Evolutionary conservation across 2,888 invertebrate species (phyloP), one percentile per base, ranked within the genome.

Genomic region (Watsonalla binaria): DNA sequence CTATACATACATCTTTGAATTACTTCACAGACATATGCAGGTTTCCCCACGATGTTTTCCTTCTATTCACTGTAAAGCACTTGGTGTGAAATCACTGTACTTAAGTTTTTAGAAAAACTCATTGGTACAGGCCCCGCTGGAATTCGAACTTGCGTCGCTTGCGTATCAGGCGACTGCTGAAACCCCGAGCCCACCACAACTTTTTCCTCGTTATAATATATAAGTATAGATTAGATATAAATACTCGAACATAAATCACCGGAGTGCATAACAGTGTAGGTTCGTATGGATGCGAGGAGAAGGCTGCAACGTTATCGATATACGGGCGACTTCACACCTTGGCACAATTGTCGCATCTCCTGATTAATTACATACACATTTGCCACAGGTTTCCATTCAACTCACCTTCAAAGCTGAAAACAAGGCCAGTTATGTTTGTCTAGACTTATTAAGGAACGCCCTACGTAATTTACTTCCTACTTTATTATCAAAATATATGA

Each of bases 301-400:
- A 83, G 83, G 84, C 74, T 85, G 78, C 73, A 66, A 54, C 64
- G 78, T 84, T 86, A 86, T 86, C 89, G 63, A 57, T 70, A 90
- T 90, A 85, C 86, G 90, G 90, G 90, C 77, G 64, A 62, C 62
- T 67, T 62, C 66, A 75, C 66, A 76, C 89, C 89, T 86, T 89
- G 89, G 78, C 89, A 80, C 77, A 73, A 68, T 80, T 88, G 63
- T 63, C 57, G 63, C 70, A 70, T 76, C 79, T 80, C 73, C 74
- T 74, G 71, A 74, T 67, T 74, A 75, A 75, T 70, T 62, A 62
- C 65, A 57, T 62, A 62, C 65, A 57, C 51, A 60, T 57, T 63
- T 56, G 54, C 63, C 76, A 72, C 75, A 76, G 68, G 78, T 49
- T 82, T 81, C 80, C 83, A 82, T 66, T 67, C 61, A 67, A 71